Conservation (phyloP, 1,140 invertebrate genomes). For the Polyergus mexicanus region DNA sequence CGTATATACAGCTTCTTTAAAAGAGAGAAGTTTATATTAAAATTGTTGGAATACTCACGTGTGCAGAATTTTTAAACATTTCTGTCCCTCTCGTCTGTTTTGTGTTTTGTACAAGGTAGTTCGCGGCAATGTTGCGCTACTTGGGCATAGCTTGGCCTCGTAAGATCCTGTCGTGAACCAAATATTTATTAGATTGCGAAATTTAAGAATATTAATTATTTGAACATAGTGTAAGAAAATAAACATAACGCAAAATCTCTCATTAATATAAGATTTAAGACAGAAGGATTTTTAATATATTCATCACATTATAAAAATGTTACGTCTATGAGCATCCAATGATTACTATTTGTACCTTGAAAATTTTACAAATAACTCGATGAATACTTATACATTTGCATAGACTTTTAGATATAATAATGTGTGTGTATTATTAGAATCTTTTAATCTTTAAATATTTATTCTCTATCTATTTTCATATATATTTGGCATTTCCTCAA, state of each 20-base stretch:
- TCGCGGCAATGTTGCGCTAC: slow-evolving; percentile 92
- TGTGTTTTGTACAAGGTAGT: slow-evolving; percentile 86
- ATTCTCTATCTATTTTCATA: background rate
- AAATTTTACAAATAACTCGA: slow-evolving; percentile 8
- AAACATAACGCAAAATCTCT: background rate
- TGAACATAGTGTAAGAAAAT: background rate
- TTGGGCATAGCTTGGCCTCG: slow-evolving; percentile 93
- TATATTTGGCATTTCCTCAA: background rate
- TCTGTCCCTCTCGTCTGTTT: slow-evolving; percentile 85
- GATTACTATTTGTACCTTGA: background rate
- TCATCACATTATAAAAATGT: background rate
- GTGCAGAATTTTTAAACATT: slow-evolving; percentile 81
- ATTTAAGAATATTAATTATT: background rate
- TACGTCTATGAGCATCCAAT: background rate
- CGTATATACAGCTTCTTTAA: background rate
- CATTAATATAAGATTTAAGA: background rate
- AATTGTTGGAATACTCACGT: slow-evolving; percentile 79
- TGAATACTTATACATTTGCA: background rate
- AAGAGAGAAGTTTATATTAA: background rate
- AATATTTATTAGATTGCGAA: slow-evolving; percentile 39
- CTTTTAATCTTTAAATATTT: background rate
- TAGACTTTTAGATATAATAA: slow-evolving; percentile 23
- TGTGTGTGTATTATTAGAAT: background rate
- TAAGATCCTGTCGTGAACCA: slow-evolving; percentile 84
- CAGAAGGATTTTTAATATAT: background rate